phyloP scores from a whole-genome alignment of 2,888 invertebrate species.

The Cylloceria caligata region DNA sequence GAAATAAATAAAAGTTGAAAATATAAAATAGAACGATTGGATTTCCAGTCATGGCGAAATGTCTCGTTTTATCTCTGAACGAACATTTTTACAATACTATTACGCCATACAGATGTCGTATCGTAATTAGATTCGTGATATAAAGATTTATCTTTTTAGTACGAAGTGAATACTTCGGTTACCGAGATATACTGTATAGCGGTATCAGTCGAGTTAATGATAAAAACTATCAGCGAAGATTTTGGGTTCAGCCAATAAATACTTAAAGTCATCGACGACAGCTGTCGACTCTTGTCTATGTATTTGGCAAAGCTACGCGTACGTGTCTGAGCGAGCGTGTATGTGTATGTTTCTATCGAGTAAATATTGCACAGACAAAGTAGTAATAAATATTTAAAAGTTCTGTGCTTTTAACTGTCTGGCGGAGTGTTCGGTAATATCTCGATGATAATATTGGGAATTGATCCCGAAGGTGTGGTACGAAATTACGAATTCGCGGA shows the following conservation, averaged over 20 bases:
- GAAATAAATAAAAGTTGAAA: neutral
- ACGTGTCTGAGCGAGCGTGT: neutral
- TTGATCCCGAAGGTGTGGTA: neutral
- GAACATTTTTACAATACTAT: neutral
- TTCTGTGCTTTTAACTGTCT: slow-evolving; percentile 41
- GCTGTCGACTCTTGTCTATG: neutral
- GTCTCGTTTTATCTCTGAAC: neutral
- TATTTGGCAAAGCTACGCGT: neutral
- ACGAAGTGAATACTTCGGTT: neutral
- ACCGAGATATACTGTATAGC: neutral
- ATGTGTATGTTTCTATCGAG: slow-evolving; percentile 9
- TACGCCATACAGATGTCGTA: neutral
- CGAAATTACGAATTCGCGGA: neutral
- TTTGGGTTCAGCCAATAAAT: slow-evolving; percentile 5
- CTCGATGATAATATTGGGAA: neutral
- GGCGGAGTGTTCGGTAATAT: neutral
- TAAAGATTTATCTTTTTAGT: neutral
- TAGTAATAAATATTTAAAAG: slow-evolving; percentile 37
- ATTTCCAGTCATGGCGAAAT: neutral
- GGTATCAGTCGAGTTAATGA: neutral
- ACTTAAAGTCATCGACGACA: neutral
- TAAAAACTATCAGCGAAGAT: neutral
- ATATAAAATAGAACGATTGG: no score
- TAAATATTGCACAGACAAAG: slow-evolving; percentile 39
- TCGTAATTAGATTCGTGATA: neutral